Conservation (phyloP, 2,797 vertebrate genomes). For the Phalloptychus januarius region DNA sequence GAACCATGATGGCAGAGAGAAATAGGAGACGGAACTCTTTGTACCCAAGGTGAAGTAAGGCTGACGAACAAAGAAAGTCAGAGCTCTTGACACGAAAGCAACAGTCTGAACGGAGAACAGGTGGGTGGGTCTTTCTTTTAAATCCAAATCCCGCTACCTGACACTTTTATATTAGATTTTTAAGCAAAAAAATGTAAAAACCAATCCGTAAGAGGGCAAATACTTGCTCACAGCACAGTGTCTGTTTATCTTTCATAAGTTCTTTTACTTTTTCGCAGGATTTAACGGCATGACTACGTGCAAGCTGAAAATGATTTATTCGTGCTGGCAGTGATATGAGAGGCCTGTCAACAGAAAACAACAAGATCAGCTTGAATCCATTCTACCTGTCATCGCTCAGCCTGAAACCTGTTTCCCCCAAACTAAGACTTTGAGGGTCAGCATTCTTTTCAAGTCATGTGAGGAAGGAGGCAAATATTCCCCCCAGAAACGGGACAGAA, state of each 20-base stretch:
- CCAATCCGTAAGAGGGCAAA: not conserved
- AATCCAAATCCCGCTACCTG: not conserved
- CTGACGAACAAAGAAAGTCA: not conserved
- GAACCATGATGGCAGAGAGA: not conserved
- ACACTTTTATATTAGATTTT: not conserved
- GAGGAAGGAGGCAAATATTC: not conserved
- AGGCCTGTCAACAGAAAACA: not conserved
- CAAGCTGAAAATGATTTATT: conserved; percentile 2
- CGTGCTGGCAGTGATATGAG: not conserved
- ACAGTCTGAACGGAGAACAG: not conserved
- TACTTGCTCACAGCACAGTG: not conserved
- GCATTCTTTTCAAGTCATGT: not conserved
- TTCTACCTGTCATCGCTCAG: not conserved
- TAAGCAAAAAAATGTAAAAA: not conserved
- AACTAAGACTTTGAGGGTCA: not conserved
- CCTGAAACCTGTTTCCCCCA: not conserved
- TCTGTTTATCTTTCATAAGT: not conserved
- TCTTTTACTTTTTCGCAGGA: not conserved
- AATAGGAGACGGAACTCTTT: not conserved
- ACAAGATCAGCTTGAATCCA: not conserved
- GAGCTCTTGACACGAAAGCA: not conserved
- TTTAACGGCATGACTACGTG: not conserved
- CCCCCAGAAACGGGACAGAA: not conserved
- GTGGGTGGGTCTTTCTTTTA: not conserved
- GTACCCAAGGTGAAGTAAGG: not conserved